A percentile compares a stretch with the other conserved stretches of the same genome.
Conservation (phyloP, 2,888 invertebrate genomes). For the Drosophila silvestris region DNA sequence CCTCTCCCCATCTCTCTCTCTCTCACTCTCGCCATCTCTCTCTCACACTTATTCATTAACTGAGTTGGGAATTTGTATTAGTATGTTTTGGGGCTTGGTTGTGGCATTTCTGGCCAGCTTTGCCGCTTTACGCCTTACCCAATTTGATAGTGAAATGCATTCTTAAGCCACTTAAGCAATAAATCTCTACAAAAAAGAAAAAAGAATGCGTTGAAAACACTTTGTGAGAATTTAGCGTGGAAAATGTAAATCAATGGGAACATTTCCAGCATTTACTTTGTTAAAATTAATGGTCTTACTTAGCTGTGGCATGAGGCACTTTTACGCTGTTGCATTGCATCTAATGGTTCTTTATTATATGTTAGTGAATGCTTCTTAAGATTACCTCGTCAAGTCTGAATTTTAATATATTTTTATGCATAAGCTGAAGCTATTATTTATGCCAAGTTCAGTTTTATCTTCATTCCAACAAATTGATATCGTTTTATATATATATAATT, state of each 20-base stretch:
- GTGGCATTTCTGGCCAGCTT: slow-evolving; percentile 29
- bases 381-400: not conserved
- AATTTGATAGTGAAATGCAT: slow-evolving; percentile 68
- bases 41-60: slow-evolving; percentile 20
- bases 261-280: not conserved
- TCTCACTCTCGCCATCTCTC: not conserved
- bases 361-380: not conserved
- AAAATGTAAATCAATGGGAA: slow-evolving; percentile 31
- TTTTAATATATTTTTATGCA: not conserved
- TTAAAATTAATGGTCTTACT: slow-evolving; percentile 1
- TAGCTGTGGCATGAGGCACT: not conserved
- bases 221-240: slow-evolving; percentile 28
- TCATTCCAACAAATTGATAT: no score
- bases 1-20: not conserved
- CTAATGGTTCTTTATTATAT: no score
- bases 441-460: no score
- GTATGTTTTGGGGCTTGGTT: slow-evolving; percentile 14
- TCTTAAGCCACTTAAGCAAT: not conserved
- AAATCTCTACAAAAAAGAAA: not conserved
- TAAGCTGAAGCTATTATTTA: no score
- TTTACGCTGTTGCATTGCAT: not conserved
- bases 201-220: slow-evolving; percentile 10
- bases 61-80: slow-evolving; percentile 32
- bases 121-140: slow-evolving; percentile 51
- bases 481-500: no score